Conservation (phyloP, 1,140 invertebrate species). For the Ips typographus region DNA sequence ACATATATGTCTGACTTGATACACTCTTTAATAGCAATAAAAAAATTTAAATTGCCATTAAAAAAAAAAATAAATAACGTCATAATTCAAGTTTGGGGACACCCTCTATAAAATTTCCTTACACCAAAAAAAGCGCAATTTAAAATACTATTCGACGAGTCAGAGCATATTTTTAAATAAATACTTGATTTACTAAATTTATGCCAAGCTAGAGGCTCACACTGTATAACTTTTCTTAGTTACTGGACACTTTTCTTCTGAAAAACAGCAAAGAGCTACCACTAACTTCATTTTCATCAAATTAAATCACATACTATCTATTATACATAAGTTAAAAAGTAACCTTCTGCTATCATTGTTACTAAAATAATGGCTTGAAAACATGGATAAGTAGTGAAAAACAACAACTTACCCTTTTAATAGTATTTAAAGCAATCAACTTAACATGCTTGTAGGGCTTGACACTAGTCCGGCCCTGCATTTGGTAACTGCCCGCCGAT, state of each 20-base stretch:
- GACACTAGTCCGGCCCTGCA: constrained; percentile 38
- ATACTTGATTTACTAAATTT: not conserved
- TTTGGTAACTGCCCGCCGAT: constrained; percentile 26
- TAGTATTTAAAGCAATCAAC: constrained; percentile 81
- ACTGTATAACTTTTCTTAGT: not conserved
- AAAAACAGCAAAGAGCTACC: too few relatives aligned
- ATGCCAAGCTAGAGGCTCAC: not conserved
- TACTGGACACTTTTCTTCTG: too few relatives aligned
- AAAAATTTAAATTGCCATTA: too few relatives aligned
- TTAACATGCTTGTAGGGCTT: constrained; percentile 91
- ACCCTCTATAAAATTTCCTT: not conserved
- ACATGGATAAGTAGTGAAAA: not conserved
- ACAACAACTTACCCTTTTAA: constrained; percentile 71
- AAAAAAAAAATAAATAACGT: too few relatives aligned
- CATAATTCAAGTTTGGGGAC: not conserved
- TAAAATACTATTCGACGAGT: not conserved
- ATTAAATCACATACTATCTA: too few relatives aligned
- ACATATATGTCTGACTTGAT: too few relatives aligned
- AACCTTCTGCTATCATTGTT: too few relatives aligned
- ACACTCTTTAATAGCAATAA: too few relatives aligned
- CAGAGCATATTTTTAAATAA: not conserved
- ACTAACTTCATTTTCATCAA: too few relatives aligned
- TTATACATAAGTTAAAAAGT: too few relatives aligned
- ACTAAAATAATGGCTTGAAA: too few relatives aligned
- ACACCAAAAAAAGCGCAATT: not conserved